phyloP scores from a whole-genome alignment of 2,888 invertebrate species.

The Spatulosminthurus flaviceps region DNA sequence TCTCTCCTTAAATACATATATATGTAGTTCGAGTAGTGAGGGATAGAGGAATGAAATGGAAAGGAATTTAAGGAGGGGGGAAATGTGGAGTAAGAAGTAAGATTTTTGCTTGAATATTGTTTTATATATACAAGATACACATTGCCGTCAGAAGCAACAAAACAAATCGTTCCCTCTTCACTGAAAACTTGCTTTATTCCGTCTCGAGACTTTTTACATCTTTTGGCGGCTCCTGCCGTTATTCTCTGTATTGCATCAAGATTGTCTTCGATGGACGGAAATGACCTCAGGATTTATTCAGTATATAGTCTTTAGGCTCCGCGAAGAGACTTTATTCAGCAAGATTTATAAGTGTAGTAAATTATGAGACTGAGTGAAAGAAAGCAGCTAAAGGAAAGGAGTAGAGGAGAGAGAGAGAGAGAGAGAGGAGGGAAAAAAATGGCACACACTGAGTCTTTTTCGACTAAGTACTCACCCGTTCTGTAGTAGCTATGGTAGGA shows the following conservation, averaged over 20 bases:
- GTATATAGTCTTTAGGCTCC: conserved; percentile 48
- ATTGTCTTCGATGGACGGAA: conserved; percentile 61
- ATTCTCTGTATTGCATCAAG: conserved; percentile 50
- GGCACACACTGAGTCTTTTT: conserved; percentile 33
- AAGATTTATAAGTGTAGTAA: conserved; percentile 61
- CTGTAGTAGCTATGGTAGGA: not conserved
- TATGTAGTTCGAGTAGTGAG: not conserved
- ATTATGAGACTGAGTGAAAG: conserved; percentile 61
- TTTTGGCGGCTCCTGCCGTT: conserved; percentile 48
- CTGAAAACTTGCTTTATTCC: conserved; percentile 42
- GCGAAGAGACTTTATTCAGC: conserved; percentile 59
- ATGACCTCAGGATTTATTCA: conserved; percentile 62
- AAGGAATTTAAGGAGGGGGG: not conserved
- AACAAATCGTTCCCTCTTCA: conserved; percentile 46
- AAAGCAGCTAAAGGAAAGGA: conserved; percentile 44
- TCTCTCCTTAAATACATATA: too few relatives aligned
- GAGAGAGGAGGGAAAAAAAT: not conserved
- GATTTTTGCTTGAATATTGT: conserved; percentile 45
- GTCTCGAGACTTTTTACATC: conserved; percentile 43
- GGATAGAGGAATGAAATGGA: not conserved
- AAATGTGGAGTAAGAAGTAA: conserved; percentile 26
- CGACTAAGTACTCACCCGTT: conserved; percentile 35
- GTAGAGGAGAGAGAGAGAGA: conserved; percentile 4
- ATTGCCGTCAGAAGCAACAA: conserved; percentile 41
- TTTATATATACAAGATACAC: conserved; percentile 22